Percentiles rank a stretch among this genome's conserved stretches.
Conservation (phyloP, 1,140 invertebrate species). For the Drosophila virilis region DNA sequence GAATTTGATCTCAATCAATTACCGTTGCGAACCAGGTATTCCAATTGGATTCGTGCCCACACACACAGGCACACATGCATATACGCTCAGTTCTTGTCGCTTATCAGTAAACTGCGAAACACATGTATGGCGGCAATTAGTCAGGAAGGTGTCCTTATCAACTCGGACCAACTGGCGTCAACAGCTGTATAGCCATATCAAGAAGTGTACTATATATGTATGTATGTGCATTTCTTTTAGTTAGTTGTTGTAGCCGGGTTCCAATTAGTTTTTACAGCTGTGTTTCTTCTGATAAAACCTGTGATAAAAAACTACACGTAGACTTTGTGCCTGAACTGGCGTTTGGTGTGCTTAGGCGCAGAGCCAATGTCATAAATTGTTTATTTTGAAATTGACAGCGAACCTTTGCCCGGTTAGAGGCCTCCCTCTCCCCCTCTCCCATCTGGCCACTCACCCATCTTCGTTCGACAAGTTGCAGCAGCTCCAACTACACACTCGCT, state of each 20-base stretch:
- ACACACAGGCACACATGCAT: background rate
- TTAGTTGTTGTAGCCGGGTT: constrained; percentile 10
- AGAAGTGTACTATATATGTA: background rate
- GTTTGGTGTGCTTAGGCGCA: constrained; percentile 30
- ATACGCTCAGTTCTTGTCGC: background rate
- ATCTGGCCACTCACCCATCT: background rate
- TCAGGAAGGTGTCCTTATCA: constrained; percentile 54
- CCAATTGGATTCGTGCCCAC: constrained; percentile 53
- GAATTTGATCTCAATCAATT: constrained; percentile 75
- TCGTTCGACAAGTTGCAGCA: background rate
- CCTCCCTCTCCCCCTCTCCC: background rate
- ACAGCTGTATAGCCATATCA: constrained; percentile 15
- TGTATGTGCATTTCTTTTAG: constrained; percentile 7
- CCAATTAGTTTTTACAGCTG: constrained; percentile 51
- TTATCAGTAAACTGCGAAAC: constrained; percentile 47
- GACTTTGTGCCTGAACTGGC: constrained; percentile 56
- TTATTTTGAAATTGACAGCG: constrained; percentile 41
- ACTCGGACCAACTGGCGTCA: constrained; percentile 7
- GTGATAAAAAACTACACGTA: constrained; percentile 59
- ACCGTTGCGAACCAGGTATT: constrained; percentile 30
- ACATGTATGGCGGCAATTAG: constrained; percentile 68
- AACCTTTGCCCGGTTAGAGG: constrained; percentile 37
- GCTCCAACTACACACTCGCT: background rate
- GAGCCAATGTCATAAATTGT: constrained; percentile 39
- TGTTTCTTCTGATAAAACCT: constrained; percentile 61